Evolutionary conservation across 2,797 vertebrate genomes (phyloP), one percentile per base, ranked within the genome.

Genomic region (Amphiprion clarkii): DNA sequence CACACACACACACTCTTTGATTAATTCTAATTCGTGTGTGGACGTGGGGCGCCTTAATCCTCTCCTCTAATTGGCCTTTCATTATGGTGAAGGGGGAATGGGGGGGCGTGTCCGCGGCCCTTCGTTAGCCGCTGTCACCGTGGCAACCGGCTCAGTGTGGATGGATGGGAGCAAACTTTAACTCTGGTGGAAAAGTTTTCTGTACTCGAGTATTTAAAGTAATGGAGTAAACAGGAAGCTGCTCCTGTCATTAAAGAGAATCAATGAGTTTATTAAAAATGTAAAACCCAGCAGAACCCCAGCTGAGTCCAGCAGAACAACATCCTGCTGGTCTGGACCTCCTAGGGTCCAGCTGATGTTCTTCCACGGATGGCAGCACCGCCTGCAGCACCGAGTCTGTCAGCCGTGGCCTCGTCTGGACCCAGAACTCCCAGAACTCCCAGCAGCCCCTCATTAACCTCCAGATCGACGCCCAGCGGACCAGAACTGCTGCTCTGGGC

Each of bases 1-100:
- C 31, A 31, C 31, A 31, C 31, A 31, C 31, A 31, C 29, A 31
- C 29, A 61, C 76, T 63, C 82, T 87, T 90, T 93, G 93, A 93
- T 93, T 90, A 87, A 95, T 95, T 91, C 90, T 93, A 91, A 94
- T 93, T 91, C 87, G 88, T 91, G 79, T 74, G 86, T 79, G 74
- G 82, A 91, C 78, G 80, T 68, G 81, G 21, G 71, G 74, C 64
- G 83, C 88, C 85, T 85, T 92, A 92, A 93, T 91, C 85, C 89
- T 56, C 40, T 70, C 39, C 75, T 77, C 82, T 94, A 92, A 91
- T 92, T 92, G 90, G 81, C 81, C 68, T 71, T 84, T 92, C 87
- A 86, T 92, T 92, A 88, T 53, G 64, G 71, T 42, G 52, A 74
- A 48, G 52, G 56, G 55, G 71, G 40, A 23, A 48, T 21, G 75